These are phyloP conservation scores for Drosophila affinis DNA, from an alignment of 2,888 invertebrate species.

Conservation along the genomic window DNA sequence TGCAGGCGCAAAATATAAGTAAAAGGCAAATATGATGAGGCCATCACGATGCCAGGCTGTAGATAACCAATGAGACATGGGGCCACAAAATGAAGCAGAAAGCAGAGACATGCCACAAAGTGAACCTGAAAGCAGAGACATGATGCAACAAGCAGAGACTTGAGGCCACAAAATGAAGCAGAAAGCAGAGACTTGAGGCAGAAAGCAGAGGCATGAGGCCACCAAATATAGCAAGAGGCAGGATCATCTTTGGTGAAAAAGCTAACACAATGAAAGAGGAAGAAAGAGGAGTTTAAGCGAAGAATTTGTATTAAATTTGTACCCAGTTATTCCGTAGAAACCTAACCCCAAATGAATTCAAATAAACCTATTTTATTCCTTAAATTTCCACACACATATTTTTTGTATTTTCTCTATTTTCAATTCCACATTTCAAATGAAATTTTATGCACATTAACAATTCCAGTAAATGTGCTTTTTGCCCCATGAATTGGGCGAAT, in stretches of 20 bases:
- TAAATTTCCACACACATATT: background rate
- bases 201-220: background rate
- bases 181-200: background rate
- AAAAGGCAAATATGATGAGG: conserved; percentile 78
- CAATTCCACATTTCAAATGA: background rate
- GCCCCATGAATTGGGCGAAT: conserved; percentile 3
- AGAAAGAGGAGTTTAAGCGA: background rate
- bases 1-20: conserved; percentile 32
- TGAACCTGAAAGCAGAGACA: background rate
- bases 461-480: background rate
- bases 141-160: conserved; percentile 10
- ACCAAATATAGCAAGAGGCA: conserved; percentile 6
- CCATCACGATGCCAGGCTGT: conserved; percentile 72
- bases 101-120: conserved; percentile 11
- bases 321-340: background rate
- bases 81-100: conserved; percentile 5
- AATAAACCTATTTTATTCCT: background rate
- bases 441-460: background rate
- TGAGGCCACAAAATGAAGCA: conserved; percentile 7
- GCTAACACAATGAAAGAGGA: background rate
- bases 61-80: conserved; percentile 38
- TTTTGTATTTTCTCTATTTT: background rate
- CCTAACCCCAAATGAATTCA: background rate
- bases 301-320: too few relatives aligned
- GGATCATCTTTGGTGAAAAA: background rate